These are phyloP conservation scores for Menura novaehollandiae DNA, from an alignment of 2,113 vertebrate species.

Conservation along the genomic window DNA sequence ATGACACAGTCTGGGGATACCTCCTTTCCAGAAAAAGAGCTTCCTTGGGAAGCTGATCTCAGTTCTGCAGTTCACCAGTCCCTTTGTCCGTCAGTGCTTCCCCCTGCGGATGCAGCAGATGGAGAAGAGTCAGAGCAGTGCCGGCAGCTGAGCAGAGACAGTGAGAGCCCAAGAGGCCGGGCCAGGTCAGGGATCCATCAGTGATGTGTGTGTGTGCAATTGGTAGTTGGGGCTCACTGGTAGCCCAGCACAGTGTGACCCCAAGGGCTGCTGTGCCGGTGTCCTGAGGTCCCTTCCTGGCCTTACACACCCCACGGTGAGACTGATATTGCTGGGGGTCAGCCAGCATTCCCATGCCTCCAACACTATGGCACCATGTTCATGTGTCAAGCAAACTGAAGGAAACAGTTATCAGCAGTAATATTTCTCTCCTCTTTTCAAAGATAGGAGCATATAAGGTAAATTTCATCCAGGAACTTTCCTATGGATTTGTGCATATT, in stretches of 20 bases:
- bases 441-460: background rate
- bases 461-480: background rate
- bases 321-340: rapidly evolving
- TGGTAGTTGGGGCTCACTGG: background rate
- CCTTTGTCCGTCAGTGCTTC: rapidly evolving
- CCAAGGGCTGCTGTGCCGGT: rapidly evolving
- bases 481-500: background rate
- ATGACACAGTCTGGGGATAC: background rate
- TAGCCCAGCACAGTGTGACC: background rate
- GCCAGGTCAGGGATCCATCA: rapidly evolving
- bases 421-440: background rate
- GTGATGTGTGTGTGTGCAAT: background rate
- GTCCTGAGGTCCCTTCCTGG: background rate
- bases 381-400: background rate
- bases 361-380: rapidly evolving
- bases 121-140: background rate
- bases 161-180: background rate
- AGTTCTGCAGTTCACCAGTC: background rate
- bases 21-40: background rate
- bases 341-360: rapidly evolving
- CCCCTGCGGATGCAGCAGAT: rapidly evolving
- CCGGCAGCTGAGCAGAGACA: rapidly evolving
- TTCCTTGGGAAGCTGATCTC: background rate
- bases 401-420: background rate
- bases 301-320: rapidly evolving